Evolutionary conservation across 1,140 invertebrate genomes (phyloP).

Genomic region (Drosophila busckii): DNA sequence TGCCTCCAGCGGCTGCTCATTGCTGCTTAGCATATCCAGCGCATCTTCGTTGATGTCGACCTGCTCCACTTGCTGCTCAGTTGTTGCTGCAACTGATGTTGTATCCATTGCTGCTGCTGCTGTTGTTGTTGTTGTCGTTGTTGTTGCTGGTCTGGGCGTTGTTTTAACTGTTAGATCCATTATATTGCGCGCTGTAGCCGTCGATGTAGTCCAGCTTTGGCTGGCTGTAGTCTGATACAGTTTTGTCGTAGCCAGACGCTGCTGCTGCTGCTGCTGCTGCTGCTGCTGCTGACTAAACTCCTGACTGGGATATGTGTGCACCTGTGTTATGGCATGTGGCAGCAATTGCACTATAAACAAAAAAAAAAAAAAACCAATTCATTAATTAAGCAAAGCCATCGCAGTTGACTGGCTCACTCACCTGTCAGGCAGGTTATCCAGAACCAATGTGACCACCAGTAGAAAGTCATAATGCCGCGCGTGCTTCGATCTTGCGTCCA

Average conservation of each 20-base stretch:
- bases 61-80: not conserved
- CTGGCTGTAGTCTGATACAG: conserved; percentile 62
- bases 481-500: conserved; percentile 54
- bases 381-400: not conserved
- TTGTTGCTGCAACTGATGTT: not conserved
- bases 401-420: conserved; percentile 14
- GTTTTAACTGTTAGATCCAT: conserved; percentile 54
- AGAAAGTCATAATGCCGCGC: conserved; percentile 83
- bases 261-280: conserved; percentile 1
- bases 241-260: conserved; percentile 47
- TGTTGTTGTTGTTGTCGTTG: not conserved
- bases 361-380: not conserved
- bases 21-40: too few species aligned
- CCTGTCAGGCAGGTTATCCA: conserved; percentile 81
- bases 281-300: conserved; percentile 24
- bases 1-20: conserved; percentile 2
- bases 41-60: not conserved
- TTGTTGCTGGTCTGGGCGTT: conserved; percentile 3
- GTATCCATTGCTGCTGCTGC: not conserved
- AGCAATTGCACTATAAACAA: conserved; percentile 41
- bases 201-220: conserved; percentile 48
- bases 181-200: conserved; percentile 49
- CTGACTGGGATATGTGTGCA: conserved; percentile 72
- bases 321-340: conserved; percentile 44
- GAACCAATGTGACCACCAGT: conserved; percentile 87